Percentiles rank a stretch among this genome's conserved stretches.
These are phyloP conservation scores for Pseudopleuronectes americanus DNA, from an alignment of 2,797 vertebrate genomes.

Conservation along the genomic window DNA sequence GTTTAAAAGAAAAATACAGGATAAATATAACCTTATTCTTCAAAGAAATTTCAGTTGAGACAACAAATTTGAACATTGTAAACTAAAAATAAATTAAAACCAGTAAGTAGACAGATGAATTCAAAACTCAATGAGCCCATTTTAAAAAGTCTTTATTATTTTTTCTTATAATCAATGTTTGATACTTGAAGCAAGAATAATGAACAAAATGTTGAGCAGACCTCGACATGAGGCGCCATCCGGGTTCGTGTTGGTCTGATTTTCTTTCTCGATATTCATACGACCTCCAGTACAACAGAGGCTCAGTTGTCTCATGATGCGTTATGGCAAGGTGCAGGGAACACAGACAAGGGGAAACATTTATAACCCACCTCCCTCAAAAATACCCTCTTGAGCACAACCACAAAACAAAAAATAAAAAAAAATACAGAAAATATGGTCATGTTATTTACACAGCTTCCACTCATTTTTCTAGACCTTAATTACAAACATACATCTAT, in stretches of 20 bases:
- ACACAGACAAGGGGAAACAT: conserved; percentile 71
- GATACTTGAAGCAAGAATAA: conserved; percentile 83
- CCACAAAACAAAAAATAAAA: conserved; percentile 53
- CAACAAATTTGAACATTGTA: not conserved
- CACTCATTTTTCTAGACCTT: conserved; percentile 70
- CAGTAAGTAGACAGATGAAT: not conserved
- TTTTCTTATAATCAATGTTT: conserved; percentile 83
- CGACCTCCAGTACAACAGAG: conserved; percentile 48
- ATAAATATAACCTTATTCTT: too few species aligned
- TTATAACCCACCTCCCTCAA: conserved; percentile 77
- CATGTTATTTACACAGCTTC: conserved; percentile 80
- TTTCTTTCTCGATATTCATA: conserved; percentile 59
- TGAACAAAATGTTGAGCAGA: conserved; percentile 76
- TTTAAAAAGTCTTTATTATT: conserved; percentile 84
- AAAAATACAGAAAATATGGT: conserved; percentile 56
- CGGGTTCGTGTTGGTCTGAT: conserved; percentile 33
- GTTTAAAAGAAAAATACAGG: too few species aligned
- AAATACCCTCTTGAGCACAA: conserved; percentile 76
- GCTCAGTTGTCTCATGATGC: conserved; percentile 60
- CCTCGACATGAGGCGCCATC: conserved; percentile 64
- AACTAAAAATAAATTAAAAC: too few species aligned
- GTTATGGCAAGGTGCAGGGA: conserved; percentile 76
- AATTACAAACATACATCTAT: conserved; percentile 75
- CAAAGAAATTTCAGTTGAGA: too few species aligned
- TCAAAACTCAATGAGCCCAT: conserved; percentile 26